Conservation (phyloP, 2,888 invertebrate species). For the Deladenus siricidicola region DNA sequence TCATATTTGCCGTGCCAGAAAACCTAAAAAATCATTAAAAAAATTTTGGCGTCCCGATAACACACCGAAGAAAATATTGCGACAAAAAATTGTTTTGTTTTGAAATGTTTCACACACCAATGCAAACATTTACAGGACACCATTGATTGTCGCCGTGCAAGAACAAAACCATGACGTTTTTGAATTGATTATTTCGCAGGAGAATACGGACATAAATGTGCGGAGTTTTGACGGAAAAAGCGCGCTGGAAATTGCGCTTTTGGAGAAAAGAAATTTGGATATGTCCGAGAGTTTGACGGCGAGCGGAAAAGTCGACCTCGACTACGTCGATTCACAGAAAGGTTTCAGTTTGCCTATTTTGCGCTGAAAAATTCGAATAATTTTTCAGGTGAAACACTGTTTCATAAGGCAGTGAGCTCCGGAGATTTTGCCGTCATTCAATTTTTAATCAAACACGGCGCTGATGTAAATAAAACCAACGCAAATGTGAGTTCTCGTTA, state of each 20-base stretch:
- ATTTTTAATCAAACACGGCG: slow-evolving; percentile 19
- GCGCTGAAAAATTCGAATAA: neutral
- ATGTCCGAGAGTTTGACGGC: slow-evolving; percentile 33
- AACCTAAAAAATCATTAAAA: too few species aligned
- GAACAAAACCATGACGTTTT: slow-evolving; percentile 16
- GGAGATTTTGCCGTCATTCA: slow-evolving; percentile 20
- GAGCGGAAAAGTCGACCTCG: slow-evolving; percentile 29
- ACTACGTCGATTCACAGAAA: neutral
- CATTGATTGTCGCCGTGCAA: slow-evolving; percentile 25
- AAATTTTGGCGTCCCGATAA: neutral
- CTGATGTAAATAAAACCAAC: slow-evolving; percentile 17
- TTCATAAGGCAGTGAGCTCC: slow-evolving; percentile 23
- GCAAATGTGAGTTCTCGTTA: slow-evolving; percentile 9
- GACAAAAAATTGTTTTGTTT: too few species aligned
- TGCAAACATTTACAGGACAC: slow-evolving; percentile 21
- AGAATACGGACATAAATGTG: slow-evolving; percentile 15
- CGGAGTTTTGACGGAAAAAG: slow-evolving; percentile 2
- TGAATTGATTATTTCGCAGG: slow-evolving; percentile 22
- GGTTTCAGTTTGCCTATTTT: neutral
- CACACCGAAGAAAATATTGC: too few species aligned
- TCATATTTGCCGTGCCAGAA: too few species aligned
- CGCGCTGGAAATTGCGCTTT: slow-evolving; percentile 25
- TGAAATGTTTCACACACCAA: neutral
- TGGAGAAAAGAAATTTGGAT: slow-evolving; percentile 21
- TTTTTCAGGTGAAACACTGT: slow-evolving; percentile 19